A percentile compares a stretch with the other conserved stretches of the same genome.
Conservation (phyloP, 2,113 vertebrate genomes). For the Carettochelys insculpta region DNA sequence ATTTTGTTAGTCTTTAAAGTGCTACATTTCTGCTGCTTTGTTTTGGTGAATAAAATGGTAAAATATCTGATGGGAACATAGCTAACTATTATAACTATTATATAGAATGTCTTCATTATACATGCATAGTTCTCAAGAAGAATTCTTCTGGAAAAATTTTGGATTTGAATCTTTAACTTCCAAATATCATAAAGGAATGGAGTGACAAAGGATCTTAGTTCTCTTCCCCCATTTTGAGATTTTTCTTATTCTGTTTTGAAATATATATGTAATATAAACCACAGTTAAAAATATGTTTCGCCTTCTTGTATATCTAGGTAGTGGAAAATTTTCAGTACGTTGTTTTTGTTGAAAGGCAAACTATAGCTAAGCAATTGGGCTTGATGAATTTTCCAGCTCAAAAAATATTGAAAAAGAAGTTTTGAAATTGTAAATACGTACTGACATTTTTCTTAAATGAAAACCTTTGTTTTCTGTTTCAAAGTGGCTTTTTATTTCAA, state of each 20-base stretch:
- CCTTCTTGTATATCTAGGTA: rapidly evolving
- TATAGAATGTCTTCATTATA: neutral
- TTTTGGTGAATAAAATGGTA: rapidly evolving
- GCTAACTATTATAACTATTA: neutral
- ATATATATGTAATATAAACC: neutral
- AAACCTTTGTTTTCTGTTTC: neutral
- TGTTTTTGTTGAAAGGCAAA: neutral
- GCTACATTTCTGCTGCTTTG: too few relatives aligned
- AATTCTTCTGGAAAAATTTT: neutral
- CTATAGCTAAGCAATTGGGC: neutral
- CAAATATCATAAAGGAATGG: neutral
- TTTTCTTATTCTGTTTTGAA: neutral
- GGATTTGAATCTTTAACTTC: neutral
- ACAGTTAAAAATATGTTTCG: neutral
- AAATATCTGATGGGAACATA: neutral
- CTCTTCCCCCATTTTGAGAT: neutral
- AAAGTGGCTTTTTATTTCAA: neutral
- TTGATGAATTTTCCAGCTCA: neutral
- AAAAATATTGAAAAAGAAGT: neutral
- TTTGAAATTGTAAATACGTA: neutral
- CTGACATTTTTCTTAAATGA: neutral
- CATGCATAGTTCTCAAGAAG: neutral
- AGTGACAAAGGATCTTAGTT: neutral
- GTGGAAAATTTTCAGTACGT: neutral
- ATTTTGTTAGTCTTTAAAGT: too few relatives aligned